phyloP scores from a whole-genome alignment of 2,113 vertebrate species.

The Oxygymnocypris stewartii region DNA sequence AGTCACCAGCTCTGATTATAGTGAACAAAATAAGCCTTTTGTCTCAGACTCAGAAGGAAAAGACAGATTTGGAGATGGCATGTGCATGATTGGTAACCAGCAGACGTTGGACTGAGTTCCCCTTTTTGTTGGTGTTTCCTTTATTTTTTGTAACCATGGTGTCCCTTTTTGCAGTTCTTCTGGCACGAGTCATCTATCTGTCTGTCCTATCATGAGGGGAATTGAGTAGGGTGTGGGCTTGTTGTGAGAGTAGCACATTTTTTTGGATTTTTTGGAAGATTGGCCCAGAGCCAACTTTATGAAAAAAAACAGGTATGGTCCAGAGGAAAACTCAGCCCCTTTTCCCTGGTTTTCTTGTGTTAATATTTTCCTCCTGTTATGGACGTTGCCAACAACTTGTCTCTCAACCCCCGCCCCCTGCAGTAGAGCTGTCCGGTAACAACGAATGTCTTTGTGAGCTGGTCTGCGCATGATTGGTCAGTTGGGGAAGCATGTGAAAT shows the following conservation, averaged over 20 bases:
- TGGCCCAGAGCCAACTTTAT: conserved; percentile 1
- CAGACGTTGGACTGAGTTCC: not conserved
- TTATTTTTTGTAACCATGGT: conserved; percentile 15
- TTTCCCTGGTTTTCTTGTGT: not conserved
- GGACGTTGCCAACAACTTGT: conserved; percentile 11
- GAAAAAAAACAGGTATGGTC: not conserved
- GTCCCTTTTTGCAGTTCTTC: not conserved
- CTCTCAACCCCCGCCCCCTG: not conserved
- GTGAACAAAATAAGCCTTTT: not conserved
- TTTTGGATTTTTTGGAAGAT: not conserved
- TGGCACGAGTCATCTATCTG: conserved; percentile 9
- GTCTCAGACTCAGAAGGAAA: conserved; percentile 6
- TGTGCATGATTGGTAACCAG: conserved; percentile 5
- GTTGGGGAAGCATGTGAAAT: conserved; percentile 56
- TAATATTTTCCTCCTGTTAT: conserved; percentile 54
- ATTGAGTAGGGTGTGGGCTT: conserved; percentile 2
- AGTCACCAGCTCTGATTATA: not conserved
- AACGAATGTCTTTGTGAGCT: conserved; percentile 66
- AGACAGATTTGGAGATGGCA: conserved; percentile 4
- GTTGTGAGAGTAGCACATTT: not conserved
- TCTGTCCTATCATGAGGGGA: conserved; percentile 7
- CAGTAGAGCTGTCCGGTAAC: conserved; percentile 38
- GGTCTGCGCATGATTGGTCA: conserved; percentile 45
- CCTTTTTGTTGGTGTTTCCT: conserved; percentile 24
- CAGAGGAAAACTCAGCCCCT: conserved; percentile 2